Evolutionary conservation across 1,140 invertebrate genomes (phyloP).

Genomic region (Procambarus clarkii): DNA sequence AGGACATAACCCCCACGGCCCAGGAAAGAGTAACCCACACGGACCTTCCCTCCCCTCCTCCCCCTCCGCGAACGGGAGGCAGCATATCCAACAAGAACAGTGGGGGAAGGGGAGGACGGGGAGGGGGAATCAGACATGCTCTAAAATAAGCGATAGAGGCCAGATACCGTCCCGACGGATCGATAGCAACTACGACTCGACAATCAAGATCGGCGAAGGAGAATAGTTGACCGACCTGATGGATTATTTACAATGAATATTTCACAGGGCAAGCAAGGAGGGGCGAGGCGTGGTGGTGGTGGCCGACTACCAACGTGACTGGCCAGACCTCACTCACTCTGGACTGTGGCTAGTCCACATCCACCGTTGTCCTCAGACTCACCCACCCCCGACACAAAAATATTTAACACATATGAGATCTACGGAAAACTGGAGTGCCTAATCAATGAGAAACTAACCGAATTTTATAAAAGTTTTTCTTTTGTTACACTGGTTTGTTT

Average conservation of each 20-base stretch:
- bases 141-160: slow-evolving; percentile 52
- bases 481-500: background rate
- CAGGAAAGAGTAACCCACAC: too few relatives aligned
- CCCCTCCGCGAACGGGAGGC: too few relatives aligned
- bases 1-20: too few relatives aligned
- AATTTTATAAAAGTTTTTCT: background rate
- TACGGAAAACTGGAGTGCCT: background rate
- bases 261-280: slow-evolving; percentile 39
- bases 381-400: background rate
- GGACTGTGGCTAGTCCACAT: background rate
- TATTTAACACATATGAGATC: background rate
- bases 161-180: slow-evolving; percentile 43
- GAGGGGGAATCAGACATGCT: slow-evolving; percentile 29
- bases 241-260: slow-evolving; percentile 51
- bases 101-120: slow-evolving; percentile 21
- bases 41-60: too few relatives aligned
- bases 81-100: too few relatives aligned
- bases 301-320: background rate
- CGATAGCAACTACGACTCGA: slow-evolving; percentile 50
- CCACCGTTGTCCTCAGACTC: background rate
- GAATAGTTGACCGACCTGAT: slow-evolving; percentile 18
- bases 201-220: slow-evolving; percentile 56
- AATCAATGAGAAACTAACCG: background rate
- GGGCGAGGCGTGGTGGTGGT: slow-evolving; percentile 11
- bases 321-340: background rate